Evolutionary conservation across 2,888 invertebrate species (phyloP), one percentile per base, ranked within the genome.

Genomic region (Philopedon plagiatum): DNA sequence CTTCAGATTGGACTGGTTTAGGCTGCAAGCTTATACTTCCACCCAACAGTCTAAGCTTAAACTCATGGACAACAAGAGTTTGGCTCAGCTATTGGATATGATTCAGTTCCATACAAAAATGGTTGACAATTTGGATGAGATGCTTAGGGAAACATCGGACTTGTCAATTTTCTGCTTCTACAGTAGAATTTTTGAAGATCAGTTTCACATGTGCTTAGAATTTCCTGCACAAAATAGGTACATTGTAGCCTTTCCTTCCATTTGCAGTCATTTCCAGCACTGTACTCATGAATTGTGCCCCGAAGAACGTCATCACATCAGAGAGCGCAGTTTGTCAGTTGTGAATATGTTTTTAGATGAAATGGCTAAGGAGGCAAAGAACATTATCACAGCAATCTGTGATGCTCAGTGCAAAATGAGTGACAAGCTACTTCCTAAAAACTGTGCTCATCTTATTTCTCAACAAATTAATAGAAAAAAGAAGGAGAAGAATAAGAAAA

Each of bases 141-240:
- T 99, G 84, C 89, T 99, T 79, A 93, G 95, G 0, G 99, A 99
- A 86, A 96, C 98, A 1, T 98, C 98, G 0, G 99, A 99, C 87
- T 88, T 99, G 15, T 98, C 98, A 0, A 92, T 99, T 76, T 99
- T 99, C 84, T 99, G 99, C 85, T 99, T 99, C 83, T 98, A 98
- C 85, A 97, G 93, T 81, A 94, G 95, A 87, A 95, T 97, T 84
- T 98, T 99, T 86, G 97, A 99, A 85, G 97, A 95, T 81, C 98
- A 99, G 85, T 99, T 99, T 84, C 97, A 97, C 82, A 96, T 97
- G 95, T 99, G 99, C 86, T 88, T 99, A 77, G 98, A 99, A 85
- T 98, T 99, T 83, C 99, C 99, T 29, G 98, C 98, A 19, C 99
- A 99, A 86, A 97, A 97, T 86, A 92, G 99, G 44, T 99, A 95